Evolutionary conservation across 2,113 vertebrate species (phyloP), one percentile per base, ranked within the genome.

Genomic region (Actenoides lindsayi): DNA sequence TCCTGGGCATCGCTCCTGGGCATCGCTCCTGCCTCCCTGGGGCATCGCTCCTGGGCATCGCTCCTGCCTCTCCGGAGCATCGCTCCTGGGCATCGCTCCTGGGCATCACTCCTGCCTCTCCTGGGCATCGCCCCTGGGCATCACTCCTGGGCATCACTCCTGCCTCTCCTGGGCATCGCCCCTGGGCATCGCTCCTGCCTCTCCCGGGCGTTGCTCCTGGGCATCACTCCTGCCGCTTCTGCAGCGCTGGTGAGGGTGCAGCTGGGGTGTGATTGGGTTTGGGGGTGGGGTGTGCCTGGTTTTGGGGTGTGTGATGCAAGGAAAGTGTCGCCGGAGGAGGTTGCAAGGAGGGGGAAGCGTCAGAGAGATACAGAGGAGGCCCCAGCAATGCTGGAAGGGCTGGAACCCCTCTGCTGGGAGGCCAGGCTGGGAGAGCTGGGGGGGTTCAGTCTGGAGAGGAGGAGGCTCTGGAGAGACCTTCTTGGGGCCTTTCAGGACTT

Each of bases 221-320:
- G 42, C 42, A 42, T 42, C 6, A 14, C 42, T 42, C 42, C 42
- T 20, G 50, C 44, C 2, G 10, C 15, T 5, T 27, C 53, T 1
- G 18, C 57, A 3, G 28, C 56, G 3, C 1, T 3, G 13, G 13
- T 3, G 50, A 10, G 35, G 8, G 16, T 0, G 2, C 20, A n/a
- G 31, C 46, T 1, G n/a, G 21, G 63, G 5, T 6, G 1, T 17
- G 35, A 5, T 8, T 1, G 13, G 3, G 16, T 9, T 4, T 3
- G 50, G 37, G 31, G 21, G 69, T 10, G 42, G 35, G 31, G 4
- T 10, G 53, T 1, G 33, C 67, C 28, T 5, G 28, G 5, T 4
- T 30, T 44, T 6, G 56, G 46, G 44, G 13, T 41, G 24, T 6
- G 2, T 0, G 6, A 11, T 1, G 14, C 42, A 3, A 2, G 37